Conservation (phyloP, 2,113 vertebrate species). For the western clawed frog (Xenopus tropicalis) region UCB_Xtro_10.0 CM004448.2:27803001-27803500, state of each 20-base stretch:
- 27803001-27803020: too few species aligned
- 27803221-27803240: background rate
- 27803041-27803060: too few species aligned
- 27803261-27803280: conserved; percentile 25
- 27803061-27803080: too few species aligned
- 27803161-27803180: conserved; percentile 26
- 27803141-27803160: background rate
- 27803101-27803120: background rate
- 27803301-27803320: conserved; percentile 1
- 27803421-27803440: too few species aligned
- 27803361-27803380: too few species aligned
- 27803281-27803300: conserved; percentile 17
- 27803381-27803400: background rate
- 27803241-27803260: conserved; percentile 26
- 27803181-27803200: conserved; percentile 34
- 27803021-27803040: too few species aligned
- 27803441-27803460: too few species aligned
- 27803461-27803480: background rate
- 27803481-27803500: too few species aligned
- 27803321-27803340: conserved; percentile 15
- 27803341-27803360: background rate
- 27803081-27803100: background rate
- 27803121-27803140: background rate
- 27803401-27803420: too few species aligned
- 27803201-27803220: conserved; percentile 1